Conservation (phyloP, 2,888 invertebrate genomes). For the Harpagoxenus sublaevis region DNA sequence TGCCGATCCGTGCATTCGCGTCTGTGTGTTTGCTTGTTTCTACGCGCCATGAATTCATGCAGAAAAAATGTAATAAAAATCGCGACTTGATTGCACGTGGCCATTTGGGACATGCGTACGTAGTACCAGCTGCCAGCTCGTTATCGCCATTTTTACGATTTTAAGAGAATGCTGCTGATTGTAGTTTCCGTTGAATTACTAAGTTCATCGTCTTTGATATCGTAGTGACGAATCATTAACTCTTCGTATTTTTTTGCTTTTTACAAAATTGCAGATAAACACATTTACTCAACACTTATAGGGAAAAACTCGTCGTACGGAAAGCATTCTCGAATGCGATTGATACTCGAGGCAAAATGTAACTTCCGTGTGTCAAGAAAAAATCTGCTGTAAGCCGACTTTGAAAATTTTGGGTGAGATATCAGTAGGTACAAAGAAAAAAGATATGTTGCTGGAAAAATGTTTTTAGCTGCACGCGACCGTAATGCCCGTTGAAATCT, state of each 20-base stretch:
- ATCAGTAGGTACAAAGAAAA: neutral
- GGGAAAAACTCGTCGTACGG: neutral
- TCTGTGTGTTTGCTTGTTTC: conserved; percentile 2
- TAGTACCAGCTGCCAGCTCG: conserved; percentile 20
- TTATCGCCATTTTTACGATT: conserved; percentile 42
- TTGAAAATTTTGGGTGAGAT: neutral
- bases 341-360: conserved; percentile 16
- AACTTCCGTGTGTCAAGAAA: conserved; percentile 38
- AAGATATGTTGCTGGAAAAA: neutral
- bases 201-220: conserved; percentile 20
- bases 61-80: conserved; percentile 52
- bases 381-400: conserved; percentile 8
- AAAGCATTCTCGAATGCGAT: conserved; percentile 19
- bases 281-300: neutral
- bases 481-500: neutral
- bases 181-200: conserved; percentile 9
- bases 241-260: neutral
- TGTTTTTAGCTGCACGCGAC: neutral
- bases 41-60: conserved; percentile 15
- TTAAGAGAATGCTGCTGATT: conserved; percentile 32
- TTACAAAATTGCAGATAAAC: conserved; percentile 1
- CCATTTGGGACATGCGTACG: conserved; percentile 40
- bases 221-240: conserved; percentile 4
- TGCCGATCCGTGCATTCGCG: conserved; percentile 1
- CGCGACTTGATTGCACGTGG: conserved; percentile 52